Evolutionary conservation across 2,797 vertebrate genomes (phyloP), one percentile per base, ranked within the genome.

Genomic region (Buphagus erythrorhynchus): DNA sequence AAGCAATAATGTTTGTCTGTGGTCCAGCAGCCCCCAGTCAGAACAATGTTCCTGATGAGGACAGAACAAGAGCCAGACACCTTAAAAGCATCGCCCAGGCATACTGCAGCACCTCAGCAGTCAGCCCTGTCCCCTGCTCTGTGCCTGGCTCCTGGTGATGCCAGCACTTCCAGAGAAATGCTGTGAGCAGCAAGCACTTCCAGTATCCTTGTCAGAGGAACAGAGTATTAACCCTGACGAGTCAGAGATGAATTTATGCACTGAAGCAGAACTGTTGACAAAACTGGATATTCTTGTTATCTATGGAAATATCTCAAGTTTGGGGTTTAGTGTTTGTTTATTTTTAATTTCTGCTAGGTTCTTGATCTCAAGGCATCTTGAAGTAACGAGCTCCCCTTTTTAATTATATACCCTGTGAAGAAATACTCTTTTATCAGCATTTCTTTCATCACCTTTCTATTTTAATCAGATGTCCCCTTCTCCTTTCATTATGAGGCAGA

Each of bases 401-500:
- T 55, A 87, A 95, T 94, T 80, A 87, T 1, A 4, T 17, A 77
- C 29, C 22, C 74, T 68, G 13, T 36, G 57, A 92, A 93, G 68
- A 91, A 94, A 58, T 72, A 74, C 16, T 71, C 72, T 78, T 95
- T 86, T 77, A 92, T 75, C 58, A 95, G 48, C 36, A 81, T 59
- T 81, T 78, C 86, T 86, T 91, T 96, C 94, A 88, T 61, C 92
- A 68, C 65, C 58, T 87, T 93, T 89, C 91, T 31, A 86, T 96
- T 91, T 93, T 62, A 91, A 96, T 83, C 77, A 87, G 46, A 92
- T 26, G 54, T 57, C 54, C 74, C 21, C 21, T 85, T 94, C 67
- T 87, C 54, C 57, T 77, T 94, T 66, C 59, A 72, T 86, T 94
- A 79, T 29, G 29, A 89, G 52, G 52, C 42, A 91, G 36, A 58